Evolutionary conservation across 2,797 vertebrate genomes (phyloP), one percentile per base, ranked within the genome.

Genomic region (Falco rusticolus): DNA sequence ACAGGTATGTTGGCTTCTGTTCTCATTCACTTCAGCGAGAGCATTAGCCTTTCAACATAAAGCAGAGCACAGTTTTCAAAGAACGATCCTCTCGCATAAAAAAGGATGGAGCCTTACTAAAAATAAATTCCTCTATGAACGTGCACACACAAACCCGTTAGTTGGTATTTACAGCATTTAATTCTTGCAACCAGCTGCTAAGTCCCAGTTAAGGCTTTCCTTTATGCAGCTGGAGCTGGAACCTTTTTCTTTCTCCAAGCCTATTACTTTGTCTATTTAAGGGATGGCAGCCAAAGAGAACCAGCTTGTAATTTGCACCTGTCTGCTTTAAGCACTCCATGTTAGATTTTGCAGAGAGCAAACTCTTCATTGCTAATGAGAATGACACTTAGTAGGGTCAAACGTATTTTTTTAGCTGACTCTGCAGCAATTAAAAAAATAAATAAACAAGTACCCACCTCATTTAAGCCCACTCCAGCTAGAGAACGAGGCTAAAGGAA

Each of bases 251-350:
- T 96, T 88, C 78, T 93, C 85, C 57, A 39, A 77, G 71, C 53
- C 96, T 87, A 96, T 96, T 95, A 95, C 92, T 97, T 90, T 78
- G 57, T 77, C 81, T 85, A 28, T 95, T 95, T 96, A 96, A 97
- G 95, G 96, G 93, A 93, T 41, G 68, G 95, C 84, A 96, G 94
- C 95, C 97, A 97, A 92, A 96, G 93, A 93, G 94, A 97, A 98
- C 90, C 92, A 97, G 97, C 90, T 97, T 97, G 94, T 88, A 95
- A 93, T 96, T 96, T 97, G 96, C 97, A 98, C 98, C 97, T 98
- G 97, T 95, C 96, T 97, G 94, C 94, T 96, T 93, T 85, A 86
- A 97, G 83, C 84, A 53, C 33, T 92, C 70, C 34, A 16, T 28
- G 64, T 83, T 96, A 92, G 83, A 94, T 84, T 95, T 79, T 29